These are phyloP conservation scores for Sciurus vulgaris DNA, from an alignment of 2,797 vertebrate genomes.

Conservation along the genomic window DNA sequence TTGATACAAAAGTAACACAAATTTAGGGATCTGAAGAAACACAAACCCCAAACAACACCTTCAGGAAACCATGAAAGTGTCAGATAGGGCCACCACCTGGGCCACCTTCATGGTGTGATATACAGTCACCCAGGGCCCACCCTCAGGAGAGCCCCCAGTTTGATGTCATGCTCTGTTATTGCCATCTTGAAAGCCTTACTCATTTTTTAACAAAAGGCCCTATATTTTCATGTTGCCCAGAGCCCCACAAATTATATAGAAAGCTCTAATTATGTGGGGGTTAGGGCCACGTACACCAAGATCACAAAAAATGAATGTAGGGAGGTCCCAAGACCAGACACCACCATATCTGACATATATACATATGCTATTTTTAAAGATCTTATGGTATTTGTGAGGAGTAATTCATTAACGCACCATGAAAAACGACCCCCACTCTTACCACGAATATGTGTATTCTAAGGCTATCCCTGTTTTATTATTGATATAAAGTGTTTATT, in stretches of 20 bases:
- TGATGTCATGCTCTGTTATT: background rate
- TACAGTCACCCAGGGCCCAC: background rate
- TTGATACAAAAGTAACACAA: background rate
- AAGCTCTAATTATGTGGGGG: background rate
- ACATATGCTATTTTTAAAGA: background rate
- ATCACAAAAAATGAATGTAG: background rate
- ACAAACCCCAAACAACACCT: background rate
- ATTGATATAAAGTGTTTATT: conserved; percentile 41
- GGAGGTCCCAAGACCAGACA: background rate
- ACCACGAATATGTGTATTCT: conserved; percentile 10
- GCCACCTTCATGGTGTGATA: background rate
- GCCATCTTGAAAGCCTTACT: background rate
- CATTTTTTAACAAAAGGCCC: background rate
- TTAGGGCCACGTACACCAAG: background rate
- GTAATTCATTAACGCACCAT: background rate
- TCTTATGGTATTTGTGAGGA: background rate
- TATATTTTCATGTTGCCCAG: background rate
- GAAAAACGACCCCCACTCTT: background rate
- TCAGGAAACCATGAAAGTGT: background rate
- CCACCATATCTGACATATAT: background rate
- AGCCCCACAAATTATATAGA: background rate
- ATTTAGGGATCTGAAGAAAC: background rate
- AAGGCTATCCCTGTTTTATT: background rate
- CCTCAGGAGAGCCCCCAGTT: background rate
- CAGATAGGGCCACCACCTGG: too few species aligned